Evolutionary conservation across 2,888 invertebrate species (phyloP), one percentile per base, ranked within the genome.

Genomic region (Agrotis clavis): DNA sequence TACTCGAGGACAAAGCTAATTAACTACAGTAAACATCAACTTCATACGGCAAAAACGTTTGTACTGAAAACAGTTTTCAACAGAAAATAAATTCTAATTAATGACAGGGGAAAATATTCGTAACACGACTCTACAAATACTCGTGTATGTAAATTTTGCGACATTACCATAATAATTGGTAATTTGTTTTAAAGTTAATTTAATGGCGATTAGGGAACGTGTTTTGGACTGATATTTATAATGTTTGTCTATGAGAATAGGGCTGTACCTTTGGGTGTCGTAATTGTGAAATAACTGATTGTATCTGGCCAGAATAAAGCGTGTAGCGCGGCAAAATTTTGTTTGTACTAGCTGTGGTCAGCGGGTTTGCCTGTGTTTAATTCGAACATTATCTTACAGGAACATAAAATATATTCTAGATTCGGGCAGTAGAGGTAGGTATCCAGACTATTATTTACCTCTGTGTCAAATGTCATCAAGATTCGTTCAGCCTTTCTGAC

Each of bases 11-110:
- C 79, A 53, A 67, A 61, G 30, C 61, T 77, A 77, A 77, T 77
- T 68, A 74, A 53, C 41, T 53, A 6, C 59, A 80, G 76, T 69
- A 65, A 78, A 75, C 76, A 81, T 67, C 21, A 63, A 63, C 21
- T 64, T 64, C 19, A 50, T 59, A 75, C 53, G n/a, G 19, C 48
- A 61, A 76, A 67, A 81, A 68, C 65, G 65, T 68, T 62, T 62
- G 35, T 59, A 71, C 73, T 21, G 51, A 45, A 71, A 67, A 73
- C 63, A n/a, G 68, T 67, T 67, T 64, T 67, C 71, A 79, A 69
- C 76, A 50, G 57, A 64, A 82, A 84, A 73, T 82, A 74, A 68
- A 84, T 71, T 74, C 54, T 60, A 84, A 84, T 82, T 84, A 78
- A 75, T 59, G 60, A 51, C 79, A 60, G 45, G 65, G 71, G 68